Percentiles rank a stretch among this genome's conserved stretches.
Conservation (phyloP, 2,113 vertebrate species). For the Leuciscus idus region DNA sequence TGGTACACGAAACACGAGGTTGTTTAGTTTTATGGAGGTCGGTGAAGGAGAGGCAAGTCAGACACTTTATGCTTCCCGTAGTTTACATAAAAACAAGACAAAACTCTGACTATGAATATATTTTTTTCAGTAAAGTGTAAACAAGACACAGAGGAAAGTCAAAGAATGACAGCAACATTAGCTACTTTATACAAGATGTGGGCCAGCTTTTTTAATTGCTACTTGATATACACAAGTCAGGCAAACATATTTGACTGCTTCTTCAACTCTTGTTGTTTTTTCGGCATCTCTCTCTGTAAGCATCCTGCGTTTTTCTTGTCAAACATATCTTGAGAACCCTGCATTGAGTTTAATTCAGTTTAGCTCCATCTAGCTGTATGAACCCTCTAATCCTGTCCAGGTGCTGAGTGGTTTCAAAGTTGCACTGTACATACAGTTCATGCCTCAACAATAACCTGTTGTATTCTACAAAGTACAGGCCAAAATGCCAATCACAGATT, state of each 20-base stretch:
- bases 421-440: background rate
- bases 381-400: background rate
- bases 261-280: background rate
- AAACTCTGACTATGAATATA: background rate
- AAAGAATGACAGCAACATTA: background rate
- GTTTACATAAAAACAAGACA: too few species aligned
- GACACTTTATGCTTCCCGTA: too few species aligned
- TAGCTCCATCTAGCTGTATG: background rate
- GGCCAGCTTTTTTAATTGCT: background rate
- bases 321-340: background rate
- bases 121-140: background rate
- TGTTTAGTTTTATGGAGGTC: too few species aligned
- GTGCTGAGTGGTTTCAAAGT: background rate
- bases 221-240: background rate
- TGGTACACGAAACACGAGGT: too few species aligned
- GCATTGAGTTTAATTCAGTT: background rate
- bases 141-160: background rate
- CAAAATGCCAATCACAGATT: constrained; percentile 1
- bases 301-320: too few species aligned
- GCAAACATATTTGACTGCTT: background rate
- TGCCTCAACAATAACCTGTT: background rate
- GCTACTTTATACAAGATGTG: background rate
- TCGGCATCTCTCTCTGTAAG: too few species aligned
- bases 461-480: too few species aligned
- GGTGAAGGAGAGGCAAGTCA: too few species aligned